Evolutionary conservation across 2,113 vertebrate species (phyloP), one percentile per base, ranked within the genome.

Genomic region (Cepphus grylle): DNA sequence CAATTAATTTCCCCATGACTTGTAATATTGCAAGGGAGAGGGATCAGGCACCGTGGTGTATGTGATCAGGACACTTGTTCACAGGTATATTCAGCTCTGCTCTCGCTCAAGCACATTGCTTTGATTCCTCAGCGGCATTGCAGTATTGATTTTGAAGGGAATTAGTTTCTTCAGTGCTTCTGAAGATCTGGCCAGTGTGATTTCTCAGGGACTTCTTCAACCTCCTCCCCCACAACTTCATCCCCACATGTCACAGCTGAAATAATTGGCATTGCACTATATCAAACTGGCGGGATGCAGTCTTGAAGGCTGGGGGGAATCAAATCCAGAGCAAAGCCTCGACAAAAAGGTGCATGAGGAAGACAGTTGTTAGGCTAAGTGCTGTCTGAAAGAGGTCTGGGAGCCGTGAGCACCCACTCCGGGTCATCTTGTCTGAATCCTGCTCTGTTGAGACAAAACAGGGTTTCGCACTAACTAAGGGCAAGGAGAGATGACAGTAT

Each of bases 101-200:
- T 80, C 79, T 94, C 6, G 0, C 71, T 91, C 71, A 58, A 90
- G 78, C 88, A 66, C 85, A 61, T 77, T 66, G 90, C 81, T 96
- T 96, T 96, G 95, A 97, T 96, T 95, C 95, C 94, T 96, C 96
- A 90, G 45, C 15, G 92, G 96, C 90, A 96, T 90, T 95, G 79
- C 74, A 59, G 82, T 96, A 97, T 96, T 94, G 95, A 96, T 97
- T 97, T 96, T 92, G 92, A 94, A 96, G 88, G 90, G 93, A 97
- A 97, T 97, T 96, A 90, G 79, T 94, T 96, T 96, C 92, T 95
- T 95, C 71, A 83, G 85, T 86, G 85, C 79, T 95, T 84, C 88
- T 93, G 93, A 93, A 93, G 88, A 93, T 95, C 72, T 93, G 79
- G 76, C 71, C 45, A 80, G 58, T 82, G 67, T 66, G 73, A 94